phyloP scores from a whole-genome alignment of 2,113 vertebrate species.

The Phoenicopterus ruber region DNA sequence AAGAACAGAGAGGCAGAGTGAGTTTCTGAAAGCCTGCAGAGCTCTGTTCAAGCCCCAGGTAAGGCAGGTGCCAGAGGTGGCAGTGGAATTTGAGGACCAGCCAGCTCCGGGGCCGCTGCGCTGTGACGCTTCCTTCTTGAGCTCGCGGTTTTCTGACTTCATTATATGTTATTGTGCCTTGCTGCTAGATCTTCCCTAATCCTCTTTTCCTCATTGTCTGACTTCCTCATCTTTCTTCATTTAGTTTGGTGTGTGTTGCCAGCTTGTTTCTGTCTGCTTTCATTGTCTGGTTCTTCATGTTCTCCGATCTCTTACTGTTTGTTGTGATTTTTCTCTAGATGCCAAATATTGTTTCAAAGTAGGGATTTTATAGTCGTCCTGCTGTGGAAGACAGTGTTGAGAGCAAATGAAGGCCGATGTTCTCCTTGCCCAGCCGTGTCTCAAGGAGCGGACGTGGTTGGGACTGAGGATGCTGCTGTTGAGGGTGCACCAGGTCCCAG shows the following conservation, averaged over 20 bases:
- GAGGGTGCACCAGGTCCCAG: not conserved
- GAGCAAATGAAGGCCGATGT: not conserved
- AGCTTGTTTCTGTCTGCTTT: not conserved
- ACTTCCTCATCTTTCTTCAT: not conserved
- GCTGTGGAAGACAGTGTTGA: not conserved
- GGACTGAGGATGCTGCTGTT: rapidly evolving
- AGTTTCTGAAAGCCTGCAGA: not conserved
- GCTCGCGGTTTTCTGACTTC: not conserved
- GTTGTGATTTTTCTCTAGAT: not conserved
- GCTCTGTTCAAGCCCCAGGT: not conserved
- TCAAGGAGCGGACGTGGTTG: rapidly evolving
- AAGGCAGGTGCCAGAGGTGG: not conserved
- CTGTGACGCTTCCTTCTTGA: not conserved
- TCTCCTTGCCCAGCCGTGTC: not conserved
- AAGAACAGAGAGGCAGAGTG: not conserved
- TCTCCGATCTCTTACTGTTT: not conserved
- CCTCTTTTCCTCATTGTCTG: not conserved
- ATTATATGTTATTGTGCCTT: not conserved
- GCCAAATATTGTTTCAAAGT: not conserved
- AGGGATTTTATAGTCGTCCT: not conserved
- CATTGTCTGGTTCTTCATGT: not conserved
- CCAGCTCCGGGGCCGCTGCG: not conserved
- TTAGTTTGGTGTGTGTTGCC: not conserved
- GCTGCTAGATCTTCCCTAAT: not conserved
- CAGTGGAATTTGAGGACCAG: not conserved